phyloP scores from a whole-genome alignment of 2,797 vertebrate genomes.

The Pteropus rufus region DNA sequence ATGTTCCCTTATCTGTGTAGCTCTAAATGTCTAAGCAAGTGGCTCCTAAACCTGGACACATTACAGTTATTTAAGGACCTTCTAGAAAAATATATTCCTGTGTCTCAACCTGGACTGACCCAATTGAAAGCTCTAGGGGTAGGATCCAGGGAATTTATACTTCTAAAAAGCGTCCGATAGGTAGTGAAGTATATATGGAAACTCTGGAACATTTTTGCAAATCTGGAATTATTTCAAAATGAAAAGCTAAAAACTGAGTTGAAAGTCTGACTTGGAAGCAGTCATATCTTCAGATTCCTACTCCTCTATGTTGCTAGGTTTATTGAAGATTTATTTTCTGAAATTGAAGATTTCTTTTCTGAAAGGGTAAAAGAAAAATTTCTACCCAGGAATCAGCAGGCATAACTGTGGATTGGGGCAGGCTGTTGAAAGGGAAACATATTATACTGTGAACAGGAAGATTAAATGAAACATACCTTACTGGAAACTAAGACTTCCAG shows the following conservation, averaged over 20 bases:
- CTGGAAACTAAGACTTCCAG: not conserved
- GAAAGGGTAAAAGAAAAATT: slow-evolving; percentile 13
- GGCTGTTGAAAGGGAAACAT: not conserved
- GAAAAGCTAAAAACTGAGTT: slow-evolving; percentile 4
- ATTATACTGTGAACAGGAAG: not conserved
- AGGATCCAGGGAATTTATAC: not conserved
- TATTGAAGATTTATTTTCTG: not conserved
- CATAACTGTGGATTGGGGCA: not conserved
- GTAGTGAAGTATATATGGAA: not conserved
- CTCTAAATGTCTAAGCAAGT: slow-evolving; percentile 20
- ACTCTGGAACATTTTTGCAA: not conserved
- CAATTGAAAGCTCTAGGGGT: not conserved
- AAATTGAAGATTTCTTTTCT: not conserved
- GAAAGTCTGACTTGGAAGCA: not conserved
- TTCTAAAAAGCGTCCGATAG: slow-evolving; percentile 9
- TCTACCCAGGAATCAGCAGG: not conserved
- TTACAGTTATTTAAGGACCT: not conserved
- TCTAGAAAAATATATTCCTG: not conserved
- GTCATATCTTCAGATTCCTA: not conserved
- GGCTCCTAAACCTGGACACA: not conserved
- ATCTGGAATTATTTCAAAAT: slow-evolving; percentile 29
- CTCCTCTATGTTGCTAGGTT: not conserved
- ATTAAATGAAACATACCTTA: not conserved
- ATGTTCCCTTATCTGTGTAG: not conserved
- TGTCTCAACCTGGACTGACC: not conserved